Percentiles rank a stretch among this genome's conserved stretches.
Evolutionary conservation across 2,797 vertebrate species (phyloP).

Genomic region (Cheirogaleus major): DNA sequence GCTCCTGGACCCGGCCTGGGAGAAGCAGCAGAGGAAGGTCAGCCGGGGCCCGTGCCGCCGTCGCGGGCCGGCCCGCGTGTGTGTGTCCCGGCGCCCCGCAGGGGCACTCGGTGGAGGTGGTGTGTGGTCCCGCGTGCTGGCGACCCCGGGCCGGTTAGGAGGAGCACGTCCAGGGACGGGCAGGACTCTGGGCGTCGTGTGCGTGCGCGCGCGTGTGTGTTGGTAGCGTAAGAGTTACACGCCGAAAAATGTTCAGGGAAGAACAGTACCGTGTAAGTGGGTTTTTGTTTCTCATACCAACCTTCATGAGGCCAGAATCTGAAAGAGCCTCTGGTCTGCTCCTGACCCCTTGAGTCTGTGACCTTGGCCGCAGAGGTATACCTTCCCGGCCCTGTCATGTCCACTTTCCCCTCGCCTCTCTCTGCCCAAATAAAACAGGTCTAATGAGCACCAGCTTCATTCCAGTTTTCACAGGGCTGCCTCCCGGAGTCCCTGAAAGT

Average conservation of each 20-base stretch:
- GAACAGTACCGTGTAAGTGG: not conserved
- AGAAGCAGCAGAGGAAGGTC: slow-evolving; percentile 99
- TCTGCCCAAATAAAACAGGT: not conserved
- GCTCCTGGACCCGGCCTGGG: slow-evolving; percentile 98
- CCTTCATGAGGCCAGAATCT: not conserved
- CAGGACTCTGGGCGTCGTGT: not conserved
- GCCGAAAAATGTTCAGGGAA: not conserved
- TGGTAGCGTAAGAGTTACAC: not conserved
- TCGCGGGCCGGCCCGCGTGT: not conserved
- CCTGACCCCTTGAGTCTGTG: not conserved
- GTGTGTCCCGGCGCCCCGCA: not conserved
- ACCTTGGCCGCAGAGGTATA: not conserved
- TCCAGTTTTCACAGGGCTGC: not conserved
- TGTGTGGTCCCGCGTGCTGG: not conserved
- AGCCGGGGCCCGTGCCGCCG: slow-evolving; percentile 52
- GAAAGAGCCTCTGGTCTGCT: not conserved
- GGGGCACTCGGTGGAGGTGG: not conserved
- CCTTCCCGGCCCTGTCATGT: not conserved
- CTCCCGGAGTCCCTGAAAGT: not conserved
- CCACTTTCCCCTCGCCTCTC: too few species aligned
- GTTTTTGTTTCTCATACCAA: not conserved
- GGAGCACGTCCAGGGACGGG: not conserved
- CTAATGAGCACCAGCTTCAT: not conserved
- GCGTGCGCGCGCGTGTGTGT: not conserved
- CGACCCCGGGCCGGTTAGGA: not conserved